Base-by-base conservation (phyloP, 2,113 vertebrate species). In the Rhombomys opimus region DNA sequence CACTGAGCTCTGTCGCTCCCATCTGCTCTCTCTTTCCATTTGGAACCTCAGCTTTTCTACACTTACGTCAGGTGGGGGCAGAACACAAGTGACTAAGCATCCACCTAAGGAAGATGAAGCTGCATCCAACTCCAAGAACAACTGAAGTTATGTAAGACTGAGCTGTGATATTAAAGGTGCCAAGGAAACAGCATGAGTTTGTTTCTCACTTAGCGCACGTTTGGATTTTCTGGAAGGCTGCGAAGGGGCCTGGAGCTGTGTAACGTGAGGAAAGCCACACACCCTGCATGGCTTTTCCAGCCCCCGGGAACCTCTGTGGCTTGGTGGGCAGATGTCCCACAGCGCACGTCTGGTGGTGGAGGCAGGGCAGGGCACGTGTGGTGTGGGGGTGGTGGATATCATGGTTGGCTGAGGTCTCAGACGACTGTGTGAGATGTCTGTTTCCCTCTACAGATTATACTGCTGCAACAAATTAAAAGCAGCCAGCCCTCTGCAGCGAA, bases 281-380 rank as follows among this genome's bases (percentile, higher is more conserved):
- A 38, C 65, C 82, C 32, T 70, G 91, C 35, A 27, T 35, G 88
- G 85, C 75, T 67, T 77, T n/a, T 17, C 23, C 92, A 68, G 95
- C 87, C 91, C 90, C 57, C 54, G 92, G 97, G 92, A 87, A 11
- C 89, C 96, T 90, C 93, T 86, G 4, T 2, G 96, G 85, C 70
- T 10, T 86, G 90, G 96, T 90, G 96, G 77, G 94, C 94, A 95
- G 95, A 54, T 93, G 97, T 68, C 96, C 97, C 86, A 97, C 97
- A 96, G 75, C 50, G 91, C 77, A 89, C 97, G 96, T 94, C 96
- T 38, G 41, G 70, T 54, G 76, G 76, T 25, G 0, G 7, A 35
- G 77, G 50, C 50, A 46, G n/a, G 23, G n/a, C 38, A n/a, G n/a
- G 23, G n/a, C 38, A n/a, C 18, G 52, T 81, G 32, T 61, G 59